phyloP scores from a whole-genome alignment of 2,888 invertebrate species.

The Eulithis prunata region DNA sequence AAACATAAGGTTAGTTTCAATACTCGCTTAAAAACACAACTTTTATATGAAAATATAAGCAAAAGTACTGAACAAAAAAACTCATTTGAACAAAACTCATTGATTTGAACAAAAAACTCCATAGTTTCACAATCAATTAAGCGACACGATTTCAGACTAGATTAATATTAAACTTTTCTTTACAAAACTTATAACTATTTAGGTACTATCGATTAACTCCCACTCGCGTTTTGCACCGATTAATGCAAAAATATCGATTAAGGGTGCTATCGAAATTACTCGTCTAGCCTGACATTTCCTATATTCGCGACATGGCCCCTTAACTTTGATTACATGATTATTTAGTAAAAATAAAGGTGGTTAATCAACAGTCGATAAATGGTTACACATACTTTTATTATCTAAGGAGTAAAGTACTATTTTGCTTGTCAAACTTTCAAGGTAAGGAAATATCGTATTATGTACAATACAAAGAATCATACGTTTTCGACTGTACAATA shows the following conservation, averaged over 20 bases:
- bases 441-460: slow-evolving; percentile 7
- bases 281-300: slow-evolving; percentile 43
- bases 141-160: slow-evolving; percentile 76
- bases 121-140: slow-evolving; percentile 42
- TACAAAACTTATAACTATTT: slow-evolving; percentile 57
- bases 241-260: slow-evolving; percentile 10
- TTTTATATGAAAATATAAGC: slow-evolving; percentile 28
- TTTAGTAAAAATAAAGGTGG: slow-evolving; percentile 42
- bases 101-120: slow-evolving; percentile 12
- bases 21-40: slow-evolving; percentile 61
- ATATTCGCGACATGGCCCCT: slow-evolving; percentile 48
- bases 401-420: slow-evolving; percentile 34
- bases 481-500: not conserved
- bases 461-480: no score
- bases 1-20: slow-evolving; percentile 60
- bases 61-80: not conserved
- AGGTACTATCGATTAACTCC: slow-evolving; percentile 45
- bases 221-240: slow-evolving; percentile 21
- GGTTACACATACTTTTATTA: slow-evolving; percentile 27
- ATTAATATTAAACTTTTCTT: slow-evolving; percentile 61
- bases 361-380: slow-evolving; percentile 43
- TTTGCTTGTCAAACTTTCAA: slow-evolving; percentile 15
- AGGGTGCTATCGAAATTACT: slow-evolving; percentile 41
- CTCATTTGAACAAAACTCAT: no score
- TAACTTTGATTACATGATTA: slow-evolving; percentile 30